Conservation (phyloP, 2,888 invertebrate genomes). For the Leucoma salicis region DNA sequence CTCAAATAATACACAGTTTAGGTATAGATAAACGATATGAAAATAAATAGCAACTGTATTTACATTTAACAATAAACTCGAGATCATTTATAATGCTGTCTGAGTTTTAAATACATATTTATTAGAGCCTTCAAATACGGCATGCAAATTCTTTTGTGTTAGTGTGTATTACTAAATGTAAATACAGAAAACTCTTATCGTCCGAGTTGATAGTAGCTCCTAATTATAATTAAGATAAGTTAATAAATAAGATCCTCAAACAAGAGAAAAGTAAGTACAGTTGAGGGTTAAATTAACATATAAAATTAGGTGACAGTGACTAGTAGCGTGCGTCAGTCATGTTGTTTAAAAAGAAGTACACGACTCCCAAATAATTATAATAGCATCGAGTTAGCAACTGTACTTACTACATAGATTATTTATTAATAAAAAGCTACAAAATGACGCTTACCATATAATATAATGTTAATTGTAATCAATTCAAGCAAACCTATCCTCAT, state of each 20-base stretch:
- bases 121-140: too few species aligned
- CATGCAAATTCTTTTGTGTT: too few species aligned
- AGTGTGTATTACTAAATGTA: conserved; percentile 9
- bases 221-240: conserved; percentile 24
- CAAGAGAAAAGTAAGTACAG: conserved; percentile 36
- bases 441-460: conserved; percentile 38
- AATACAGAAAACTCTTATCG: conserved; percentile 13
- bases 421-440: conserved; percentile 21
- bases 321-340: conserved; percentile 31
- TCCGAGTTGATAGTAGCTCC: conserved; percentile 6
- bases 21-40: too few species aligned
- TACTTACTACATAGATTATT: conserved; percentile 36
- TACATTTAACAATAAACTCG: conserved; percentile 12
- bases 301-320: conserved; percentile 20
- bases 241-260: conserved; percentile 16
- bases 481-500: too few species aligned
- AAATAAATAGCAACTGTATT: conserved; percentile 14
- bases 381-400: conserved; percentile 32
- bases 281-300: conserved; percentile 12
- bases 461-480: neutral
- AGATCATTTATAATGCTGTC: conserved; percentile 5
- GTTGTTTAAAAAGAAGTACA: conserved; percentile 13
- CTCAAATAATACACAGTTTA: conserved; percentile 12
- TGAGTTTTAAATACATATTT: neutral
- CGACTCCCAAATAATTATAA: conserved; percentile 16